A percentile compares a stretch with the other conserved stretches of the same genome.
These are phyloP conservation scores for Adelges cooleyi DNA, from an alignment of 1,140 invertebrate genomes.

Conservation along the genomic window DNA sequence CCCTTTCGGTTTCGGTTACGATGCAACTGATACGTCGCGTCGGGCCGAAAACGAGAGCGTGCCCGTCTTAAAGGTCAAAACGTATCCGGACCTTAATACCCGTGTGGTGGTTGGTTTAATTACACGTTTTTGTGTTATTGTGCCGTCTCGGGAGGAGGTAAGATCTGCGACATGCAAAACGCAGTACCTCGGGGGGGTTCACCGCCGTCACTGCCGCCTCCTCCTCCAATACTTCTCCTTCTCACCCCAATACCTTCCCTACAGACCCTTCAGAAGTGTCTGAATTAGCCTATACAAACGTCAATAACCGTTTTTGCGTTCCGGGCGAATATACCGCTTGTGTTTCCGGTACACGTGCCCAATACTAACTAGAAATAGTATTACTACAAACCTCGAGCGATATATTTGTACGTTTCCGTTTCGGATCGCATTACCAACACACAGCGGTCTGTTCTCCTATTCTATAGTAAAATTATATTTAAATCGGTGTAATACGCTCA, in stretches of 20 bases:
- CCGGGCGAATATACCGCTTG: background rate
- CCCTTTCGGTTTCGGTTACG: background rate
- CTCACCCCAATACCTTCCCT: no score
- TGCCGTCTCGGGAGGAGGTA: background rate
- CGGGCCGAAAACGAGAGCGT: no score
- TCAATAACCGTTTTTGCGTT: conserved; percentile 12
- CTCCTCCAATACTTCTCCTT: no score
- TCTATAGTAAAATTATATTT: no score
- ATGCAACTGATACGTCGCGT: background rate
- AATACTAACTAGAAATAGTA: background rate
- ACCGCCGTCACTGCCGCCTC: no score
- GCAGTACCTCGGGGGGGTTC: no score
- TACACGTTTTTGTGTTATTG: background rate
- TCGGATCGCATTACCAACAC: conserved; percentile 23
- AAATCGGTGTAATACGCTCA: no score
- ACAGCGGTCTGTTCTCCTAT: no score
- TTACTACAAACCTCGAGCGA: no score
- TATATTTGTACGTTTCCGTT: conserved; percentile 24
- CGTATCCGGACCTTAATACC: no score
- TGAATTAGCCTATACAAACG: conserved; percentile 15
- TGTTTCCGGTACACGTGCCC: conserved; percentile 10
- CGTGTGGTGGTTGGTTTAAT: conserved; percentile 11
- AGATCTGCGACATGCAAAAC: no score
- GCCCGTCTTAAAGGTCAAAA: no score
- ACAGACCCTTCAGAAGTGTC: background rate